These are phyloP conservation scores for Diachrysia chrysitis DNA, from an alignment of 2,888 invertebrate genomes.

Conservation along the genomic window DNA sequence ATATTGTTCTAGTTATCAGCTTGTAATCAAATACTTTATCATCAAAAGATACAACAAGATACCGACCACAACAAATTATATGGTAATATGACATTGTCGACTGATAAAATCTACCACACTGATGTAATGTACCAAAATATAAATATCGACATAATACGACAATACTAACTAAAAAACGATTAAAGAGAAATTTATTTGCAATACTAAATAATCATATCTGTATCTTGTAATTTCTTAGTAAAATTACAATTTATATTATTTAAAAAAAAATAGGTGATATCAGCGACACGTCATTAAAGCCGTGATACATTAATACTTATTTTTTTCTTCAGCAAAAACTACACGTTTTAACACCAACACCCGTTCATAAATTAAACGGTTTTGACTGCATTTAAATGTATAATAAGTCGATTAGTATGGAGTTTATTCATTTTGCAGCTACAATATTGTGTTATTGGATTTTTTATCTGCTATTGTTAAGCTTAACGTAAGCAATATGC, in stretches of 20 bases:
- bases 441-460: constrained; percentile 21
- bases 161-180: neutral
- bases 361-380: constrained; percentile 28
- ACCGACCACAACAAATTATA: constrained; percentile 9
- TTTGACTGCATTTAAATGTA: constrained; percentile 43
- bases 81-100: constrained; percentile 10
- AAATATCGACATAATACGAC: neutral
- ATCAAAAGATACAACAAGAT: constrained; percentile 15
- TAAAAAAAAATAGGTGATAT: too few species aligned
- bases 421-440: constrained; percentile 44
- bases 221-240: too few species aligned
- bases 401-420: constrained; percentile 48
- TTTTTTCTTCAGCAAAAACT: constrained; percentile 18
- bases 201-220: too few species aligned
- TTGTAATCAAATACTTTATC: constrained; percentile 19
- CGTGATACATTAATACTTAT: neutral
- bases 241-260: too few species aligned
- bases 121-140: constrained; percentile 8
- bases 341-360: neutral
- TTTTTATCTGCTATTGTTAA: constrained; percentile 27
- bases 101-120: constrained; percentile 19
- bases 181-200: too few species aligned
- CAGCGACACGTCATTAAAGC: too few species aligned
- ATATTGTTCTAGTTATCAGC: constrained; percentile 6
- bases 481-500: constrained; percentile 19